A percentile compares a stretch with the other conserved stretches of the same genome.
These are phyloP conservation scores for Ladona fulva DNA, from an alignment of 1,140 invertebrate species.

Conservation along the genomic window DNA sequence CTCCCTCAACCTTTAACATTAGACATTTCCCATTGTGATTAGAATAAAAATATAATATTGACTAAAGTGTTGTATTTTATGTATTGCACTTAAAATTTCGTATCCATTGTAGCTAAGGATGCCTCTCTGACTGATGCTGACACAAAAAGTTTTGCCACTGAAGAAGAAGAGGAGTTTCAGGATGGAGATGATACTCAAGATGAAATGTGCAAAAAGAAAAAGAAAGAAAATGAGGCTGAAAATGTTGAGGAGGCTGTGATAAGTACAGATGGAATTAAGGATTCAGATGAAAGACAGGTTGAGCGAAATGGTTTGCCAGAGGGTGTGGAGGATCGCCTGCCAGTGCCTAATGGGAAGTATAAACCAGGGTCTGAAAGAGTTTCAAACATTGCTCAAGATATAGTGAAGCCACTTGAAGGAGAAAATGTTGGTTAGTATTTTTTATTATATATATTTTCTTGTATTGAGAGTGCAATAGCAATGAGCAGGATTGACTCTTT, in stretches of 20 bases:
- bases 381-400: neutral
- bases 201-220: neutral
- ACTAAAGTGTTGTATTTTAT: too few relatives aligned
- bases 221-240: neutral
- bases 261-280: neutral
- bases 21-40: too few relatives aligned
- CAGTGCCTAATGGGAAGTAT: neutral
- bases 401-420: neutral
- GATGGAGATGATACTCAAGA: neutral
- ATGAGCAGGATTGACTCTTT: too few relatives aligned
- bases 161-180: neutral
- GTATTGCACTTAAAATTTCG: too few relatives aligned
- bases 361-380: neutral
- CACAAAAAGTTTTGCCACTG: neutral
- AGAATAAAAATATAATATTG: too few relatives aligned
- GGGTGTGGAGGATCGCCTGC: neutral
- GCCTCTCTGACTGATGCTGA: neutral
- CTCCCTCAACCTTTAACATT: too few relatives aligned
- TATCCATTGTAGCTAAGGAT: neutral
- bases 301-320: neutral
- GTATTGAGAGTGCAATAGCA: too few relatives aligned
- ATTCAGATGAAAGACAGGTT: neutral
- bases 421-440: neutral
- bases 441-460: neutral
- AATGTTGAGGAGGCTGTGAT: neutral